A percentile compares a stretch with the other conserved stretches of the same genome.
phyloP scores from a whole-genome alignment of 1,140 invertebrate species.

The Ceratosolen solmsi region DNA sequence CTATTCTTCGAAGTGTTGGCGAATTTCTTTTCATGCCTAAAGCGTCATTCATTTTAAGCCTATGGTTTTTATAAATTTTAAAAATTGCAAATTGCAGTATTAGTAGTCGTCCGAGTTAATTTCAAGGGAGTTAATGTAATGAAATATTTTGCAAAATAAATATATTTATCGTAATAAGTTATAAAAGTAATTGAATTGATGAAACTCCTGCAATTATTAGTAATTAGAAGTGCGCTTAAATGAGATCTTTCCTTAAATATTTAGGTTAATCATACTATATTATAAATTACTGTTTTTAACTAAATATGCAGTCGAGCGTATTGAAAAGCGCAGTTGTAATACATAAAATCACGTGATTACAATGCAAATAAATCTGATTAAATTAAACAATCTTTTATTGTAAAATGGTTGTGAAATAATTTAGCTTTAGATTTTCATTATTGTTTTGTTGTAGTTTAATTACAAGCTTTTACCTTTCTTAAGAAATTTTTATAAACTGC shows the following conservation, averaged over 20 bases:
- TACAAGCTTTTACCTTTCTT: background rate
- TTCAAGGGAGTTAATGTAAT: too few relatives aligned
- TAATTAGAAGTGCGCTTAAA: background rate
- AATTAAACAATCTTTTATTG: background rate
- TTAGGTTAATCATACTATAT: slow-evolving; percentile 28
- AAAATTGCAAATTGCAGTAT: too few relatives aligned
- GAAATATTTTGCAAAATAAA: too few relatives aligned
- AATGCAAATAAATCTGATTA: slow-evolving; percentile 12
- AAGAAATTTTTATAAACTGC: background rate
- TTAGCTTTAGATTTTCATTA: background rate
- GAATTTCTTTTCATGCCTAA: too few relatives aligned
- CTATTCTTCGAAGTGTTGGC: too few relatives aligned
- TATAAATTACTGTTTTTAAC: slow-evolving; percentile 3
- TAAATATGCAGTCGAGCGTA: slow-evolving; percentile 22
- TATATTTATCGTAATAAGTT: too few relatives aligned
- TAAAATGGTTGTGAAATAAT: background rate
- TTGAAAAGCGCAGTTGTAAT: background rate
- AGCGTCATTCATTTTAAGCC: too few relatives aligned
- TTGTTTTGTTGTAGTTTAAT: background rate
- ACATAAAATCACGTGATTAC: background rate
- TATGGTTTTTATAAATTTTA: too few relatives aligned
- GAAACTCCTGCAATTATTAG: background rate
- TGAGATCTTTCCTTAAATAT: slow-evolving; percentile 11
- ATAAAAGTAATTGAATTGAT: too few relatives aligned
- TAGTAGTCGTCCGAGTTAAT: too few relatives aligned